Conservation (phyloP, 2,888 invertebrate genomes). For the Pachymerium ferrugineum region DNA sequence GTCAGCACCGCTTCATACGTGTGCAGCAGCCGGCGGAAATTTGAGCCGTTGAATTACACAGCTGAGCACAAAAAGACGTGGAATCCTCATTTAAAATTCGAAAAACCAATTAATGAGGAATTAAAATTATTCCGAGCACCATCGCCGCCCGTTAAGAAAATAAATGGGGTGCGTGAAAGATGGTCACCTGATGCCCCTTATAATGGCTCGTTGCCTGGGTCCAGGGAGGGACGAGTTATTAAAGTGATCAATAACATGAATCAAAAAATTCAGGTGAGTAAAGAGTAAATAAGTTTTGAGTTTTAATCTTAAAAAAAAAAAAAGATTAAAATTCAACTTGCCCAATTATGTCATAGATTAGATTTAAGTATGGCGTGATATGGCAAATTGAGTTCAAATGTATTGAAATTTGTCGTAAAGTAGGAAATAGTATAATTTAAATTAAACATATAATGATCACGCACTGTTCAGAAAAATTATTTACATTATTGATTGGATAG, state of each 20-base stretch:
- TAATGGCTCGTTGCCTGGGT: conserved; percentile 59
- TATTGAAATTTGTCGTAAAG: too few species aligned
- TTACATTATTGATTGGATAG: too few species aligned
- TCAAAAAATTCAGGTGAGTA: conserved; percentile 74
- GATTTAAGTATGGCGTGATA: too few species aligned
- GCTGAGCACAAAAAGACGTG: conserved; percentile 54
- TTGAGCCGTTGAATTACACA: conserved; percentile 54
- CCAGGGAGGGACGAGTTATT: conserved; percentile 68
- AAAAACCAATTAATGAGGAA: conserved; percentile 36
- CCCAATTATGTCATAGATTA: too few species aligned
- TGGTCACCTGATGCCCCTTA: conserved; percentile 28
- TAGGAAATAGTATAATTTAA: too few species aligned
- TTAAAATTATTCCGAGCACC: conserved; percentile 38
- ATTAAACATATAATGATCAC: too few species aligned
- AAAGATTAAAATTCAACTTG: too few species aligned
- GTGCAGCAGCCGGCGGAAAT: conserved; percentile 84
- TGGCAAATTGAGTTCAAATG: too few species aligned
- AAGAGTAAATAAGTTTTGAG: background rate
- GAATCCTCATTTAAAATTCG: conserved; percentile 37
- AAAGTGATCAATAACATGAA: conserved; percentile 90
- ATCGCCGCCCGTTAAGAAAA: conserved; percentile 32
- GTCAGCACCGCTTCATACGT: conserved; percentile 90
- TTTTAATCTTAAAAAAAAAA: too few species aligned
- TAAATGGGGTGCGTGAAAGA: conserved; percentile 25
- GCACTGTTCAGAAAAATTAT: too few species aligned